Conservation (phyloP, 2,113 vertebrate species). For the Columba livia region DNA sequence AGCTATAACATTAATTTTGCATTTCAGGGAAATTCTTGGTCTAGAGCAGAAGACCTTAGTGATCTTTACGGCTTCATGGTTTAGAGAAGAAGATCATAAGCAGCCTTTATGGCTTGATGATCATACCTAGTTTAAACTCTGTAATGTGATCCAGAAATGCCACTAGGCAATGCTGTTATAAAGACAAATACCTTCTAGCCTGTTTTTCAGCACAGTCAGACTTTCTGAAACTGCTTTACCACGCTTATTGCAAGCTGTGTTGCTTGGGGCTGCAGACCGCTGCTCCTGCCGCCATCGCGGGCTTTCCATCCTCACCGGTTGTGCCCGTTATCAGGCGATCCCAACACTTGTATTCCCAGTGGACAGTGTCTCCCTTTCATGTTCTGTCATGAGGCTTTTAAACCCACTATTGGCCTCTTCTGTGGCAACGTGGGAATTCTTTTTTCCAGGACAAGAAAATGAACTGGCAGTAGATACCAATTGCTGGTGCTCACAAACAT, state of each 20-base stretch:
- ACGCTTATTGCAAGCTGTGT: neutral
- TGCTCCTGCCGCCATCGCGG: neutral
- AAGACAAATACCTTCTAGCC: neutral
- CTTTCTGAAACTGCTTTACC: neutral
- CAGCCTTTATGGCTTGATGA: neutral
- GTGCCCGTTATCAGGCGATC: neutral
- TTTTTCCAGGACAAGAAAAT: neutral
- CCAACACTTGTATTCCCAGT: neutral
- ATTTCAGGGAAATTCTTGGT: neutral
- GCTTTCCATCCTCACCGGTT: neutral
- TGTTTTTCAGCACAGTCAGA: neutral
- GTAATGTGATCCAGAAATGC: neutral
- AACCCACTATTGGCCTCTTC: neutral
- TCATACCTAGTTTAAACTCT: neutral
- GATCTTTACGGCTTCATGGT: neutral
- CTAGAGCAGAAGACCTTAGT: neutral
- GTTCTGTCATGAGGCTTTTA: neutral
- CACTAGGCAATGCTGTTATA: neutral
- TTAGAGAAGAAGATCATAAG: neutral
- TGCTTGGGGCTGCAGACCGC: too few species aligned
- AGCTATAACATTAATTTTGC: neutral
- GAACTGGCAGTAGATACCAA: neutral
- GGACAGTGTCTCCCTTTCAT: neutral
- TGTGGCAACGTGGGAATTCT: neutral
- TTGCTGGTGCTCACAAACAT: neutral